Evolutionary conservation across 2,888 invertebrate species (phyloP).

Genomic region (Diaphora mendica): DNA sequence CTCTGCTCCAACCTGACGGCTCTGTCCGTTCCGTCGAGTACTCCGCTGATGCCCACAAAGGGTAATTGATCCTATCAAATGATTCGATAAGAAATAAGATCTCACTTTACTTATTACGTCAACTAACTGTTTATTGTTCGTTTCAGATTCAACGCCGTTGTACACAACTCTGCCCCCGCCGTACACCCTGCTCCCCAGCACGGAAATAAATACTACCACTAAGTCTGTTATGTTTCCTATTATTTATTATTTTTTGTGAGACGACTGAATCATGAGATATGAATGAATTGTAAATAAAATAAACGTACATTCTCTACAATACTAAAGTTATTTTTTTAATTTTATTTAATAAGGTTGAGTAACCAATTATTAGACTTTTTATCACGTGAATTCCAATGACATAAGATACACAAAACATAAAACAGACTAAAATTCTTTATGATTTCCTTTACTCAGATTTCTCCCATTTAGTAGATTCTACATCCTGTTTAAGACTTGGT

Average conservation of each 20-base stretch:
- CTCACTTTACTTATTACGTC: not conserved
- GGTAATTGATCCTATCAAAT: conserved; percentile 42
- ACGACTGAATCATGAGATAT: not conserved
- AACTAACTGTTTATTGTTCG: not conserved
- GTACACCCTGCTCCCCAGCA: not conserved
- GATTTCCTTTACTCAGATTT: too few relatives aligned
- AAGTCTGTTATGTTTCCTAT: not conserved
- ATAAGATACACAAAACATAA: too few relatives aligned
- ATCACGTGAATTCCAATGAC: too few relatives aligned
- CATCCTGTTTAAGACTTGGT: too few relatives aligned
- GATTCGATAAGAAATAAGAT: not conserved
- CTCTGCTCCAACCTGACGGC: conserved; percentile 83
- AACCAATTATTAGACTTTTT: too few relatives aligned
- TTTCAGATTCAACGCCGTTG: conserved; percentile 78
- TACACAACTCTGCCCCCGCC: conserved; percentile 68
- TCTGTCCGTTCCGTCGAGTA: conserved; percentile 84
- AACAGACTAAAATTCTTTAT: too few relatives aligned
- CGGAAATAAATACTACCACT: not conserved
- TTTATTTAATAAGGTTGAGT: too few relatives aligned
- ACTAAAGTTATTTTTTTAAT: too few relatives aligned
- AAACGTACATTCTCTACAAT: too few relatives aligned
- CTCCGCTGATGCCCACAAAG: conserved; percentile 64
- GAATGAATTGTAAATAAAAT: not conserved
- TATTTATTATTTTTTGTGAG: not conserved
- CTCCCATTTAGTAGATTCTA: too few relatives aligned